These are phyloP conservation scores for Danio albolineatus DNA, from an alignment of 2,797 vertebrate species.

Conservation along the genomic window DNA sequence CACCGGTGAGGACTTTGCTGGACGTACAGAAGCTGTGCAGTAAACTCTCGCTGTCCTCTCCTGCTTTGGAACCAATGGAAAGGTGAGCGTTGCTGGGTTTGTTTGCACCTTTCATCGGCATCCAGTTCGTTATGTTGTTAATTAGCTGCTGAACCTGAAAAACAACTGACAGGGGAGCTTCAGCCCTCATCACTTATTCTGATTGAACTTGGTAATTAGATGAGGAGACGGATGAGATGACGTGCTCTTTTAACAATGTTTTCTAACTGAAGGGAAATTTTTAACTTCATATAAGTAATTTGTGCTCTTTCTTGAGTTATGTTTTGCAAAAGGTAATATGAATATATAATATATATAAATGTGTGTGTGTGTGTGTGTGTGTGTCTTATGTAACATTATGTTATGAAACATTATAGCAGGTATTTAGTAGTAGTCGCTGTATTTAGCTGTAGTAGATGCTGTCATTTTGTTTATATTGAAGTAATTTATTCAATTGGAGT, in stretches of 20 bases:
- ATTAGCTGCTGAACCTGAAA: slow-evolving; percentile 34
- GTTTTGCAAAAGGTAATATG: background rate
- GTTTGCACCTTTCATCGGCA: slow-evolving; percentile 22
- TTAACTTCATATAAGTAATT: slow-evolving; percentile 1
- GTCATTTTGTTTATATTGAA: too few relatives aligned
- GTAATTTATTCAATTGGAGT: too few relatives aligned
- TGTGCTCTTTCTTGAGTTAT: background rate
- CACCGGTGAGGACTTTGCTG: slow-evolving; percentile 47
- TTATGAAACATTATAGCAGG: too few relatives aligned
- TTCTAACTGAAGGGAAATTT: slow-evolving; percentile 14
- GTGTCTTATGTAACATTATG: too few relatives aligned
- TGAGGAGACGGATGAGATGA: background rate
- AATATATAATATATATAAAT: too few relatives aligned
- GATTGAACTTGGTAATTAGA: slow-evolving; percentile 24
- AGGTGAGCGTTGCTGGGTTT: slow-evolving; percentile 53
- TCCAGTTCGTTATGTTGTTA: slow-evolving; percentile 12
- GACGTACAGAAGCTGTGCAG: slow-evolving; percentile 33
- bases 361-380: too few relatives aligned
- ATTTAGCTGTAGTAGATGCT: too few relatives aligned
- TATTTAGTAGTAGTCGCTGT: too few relatives aligned
- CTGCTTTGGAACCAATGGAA: slow-evolving; percentile 43
- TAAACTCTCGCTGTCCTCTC: slow-evolving; percentile 45
- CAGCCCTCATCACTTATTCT: slow-evolving; percentile 29
- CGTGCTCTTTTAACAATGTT: slow-evolving; percentile 18
- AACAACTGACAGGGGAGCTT: slow-evolving; percentile 30